Evolutionary conservation across 2,797 vertebrate genomes (phyloP).

Genomic region (Champsocephalus gunnari): DNA sequence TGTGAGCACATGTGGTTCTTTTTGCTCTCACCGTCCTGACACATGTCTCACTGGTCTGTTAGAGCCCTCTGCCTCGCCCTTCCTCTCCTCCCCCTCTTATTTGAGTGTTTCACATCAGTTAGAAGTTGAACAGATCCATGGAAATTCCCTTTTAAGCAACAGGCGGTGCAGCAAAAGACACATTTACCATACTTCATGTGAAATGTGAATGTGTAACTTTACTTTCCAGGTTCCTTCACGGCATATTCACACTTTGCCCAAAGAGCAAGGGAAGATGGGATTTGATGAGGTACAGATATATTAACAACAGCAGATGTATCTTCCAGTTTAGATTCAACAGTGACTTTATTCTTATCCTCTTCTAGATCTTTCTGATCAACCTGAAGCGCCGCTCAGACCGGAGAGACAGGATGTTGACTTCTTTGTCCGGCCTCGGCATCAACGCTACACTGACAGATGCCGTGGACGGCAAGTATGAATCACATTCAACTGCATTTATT

Average conservation of each 20-base stretch:
- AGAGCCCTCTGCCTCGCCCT: constrained; percentile 42
- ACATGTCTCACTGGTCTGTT: constrained; percentile 68
- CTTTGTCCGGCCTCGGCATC: constrained; percentile 87
- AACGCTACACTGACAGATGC: constrained; percentile 87
- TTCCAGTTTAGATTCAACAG: not conserved
- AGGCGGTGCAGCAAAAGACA: not conserved
- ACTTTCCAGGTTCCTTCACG: constrained; percentile 83
- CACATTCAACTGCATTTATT: not conserved
- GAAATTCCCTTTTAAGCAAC: constrained; percentile 21
- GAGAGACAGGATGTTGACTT: constrained; percentile 87
- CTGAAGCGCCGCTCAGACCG: constrained; percentile 89
- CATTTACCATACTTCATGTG: not conserved
- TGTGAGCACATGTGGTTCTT: constrained; percentile 35
- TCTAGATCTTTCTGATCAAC: constrained; percentile 92
- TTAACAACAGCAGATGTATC: not conserved
- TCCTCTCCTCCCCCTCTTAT: constrained; percentile 15
- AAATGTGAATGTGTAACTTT: constrained; percentile 23
- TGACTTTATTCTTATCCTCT: constrained; percentile 6
- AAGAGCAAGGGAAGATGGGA: constrained; percentile 86
- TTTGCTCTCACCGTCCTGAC: constrained; percentile 60
- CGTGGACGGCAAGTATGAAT: constrained; percentile 91
- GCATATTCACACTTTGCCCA: constrained; percentile 77
- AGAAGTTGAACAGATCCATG: constrained; percentile 16
- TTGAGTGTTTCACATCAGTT: constrained; percentile 21
- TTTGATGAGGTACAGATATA: constrained; percentile 86